Conservation (phyloP, 2,113 vertebrate species). For the Pipa parva region DNA sequence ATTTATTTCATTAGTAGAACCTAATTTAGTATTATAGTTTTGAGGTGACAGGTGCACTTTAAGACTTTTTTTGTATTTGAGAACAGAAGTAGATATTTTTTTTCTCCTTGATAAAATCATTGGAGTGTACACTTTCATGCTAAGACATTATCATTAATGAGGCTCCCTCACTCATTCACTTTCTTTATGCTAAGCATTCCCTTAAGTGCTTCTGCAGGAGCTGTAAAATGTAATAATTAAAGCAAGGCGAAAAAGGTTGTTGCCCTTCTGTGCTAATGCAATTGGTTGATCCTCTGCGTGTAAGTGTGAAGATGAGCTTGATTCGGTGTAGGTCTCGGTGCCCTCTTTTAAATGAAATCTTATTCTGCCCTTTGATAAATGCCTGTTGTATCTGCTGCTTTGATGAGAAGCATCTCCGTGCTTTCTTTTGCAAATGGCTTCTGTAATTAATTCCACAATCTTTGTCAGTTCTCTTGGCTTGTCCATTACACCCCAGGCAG, state of each 20-base stretch:
- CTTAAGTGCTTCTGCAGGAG: conserved; percentile 12
- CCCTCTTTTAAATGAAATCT: conserved; percentile 53
- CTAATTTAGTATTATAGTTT: no score
- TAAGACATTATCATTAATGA: neutral
- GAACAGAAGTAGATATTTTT: no score
- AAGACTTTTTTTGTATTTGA: no score
- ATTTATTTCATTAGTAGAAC: no score
- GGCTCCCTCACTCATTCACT: neutral
- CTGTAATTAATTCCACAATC: conserved; percentile 55
- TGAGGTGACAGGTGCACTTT: no score
- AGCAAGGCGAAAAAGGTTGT: conserved; percentile 37
- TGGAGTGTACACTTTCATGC: no score
- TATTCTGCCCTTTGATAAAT: conserved; percentile 49
- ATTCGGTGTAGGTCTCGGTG: conserved; percentile 44
- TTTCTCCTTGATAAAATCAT: neutral
- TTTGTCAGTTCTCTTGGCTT: conserved; percentile 43
- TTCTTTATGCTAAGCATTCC: neutral
- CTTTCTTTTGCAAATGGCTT: conserved; percentile 45
- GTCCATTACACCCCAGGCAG: conserved; percentile 49
- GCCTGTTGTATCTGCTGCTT: conserved; percentile 23
- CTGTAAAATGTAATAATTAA: conserved; percentile 41
- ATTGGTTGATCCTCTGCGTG: conserved; percentile 36
- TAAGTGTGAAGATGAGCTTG: conserved; percentile 36
- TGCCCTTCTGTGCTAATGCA: conserved; percentile 43
- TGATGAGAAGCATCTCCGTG: conserved; percentile 33